These are phyloP conservation scores for Dinomys branickii DNA, from an alignment of 2,113 vertebrate genomes.

Conservation along the genomic window DNA sequence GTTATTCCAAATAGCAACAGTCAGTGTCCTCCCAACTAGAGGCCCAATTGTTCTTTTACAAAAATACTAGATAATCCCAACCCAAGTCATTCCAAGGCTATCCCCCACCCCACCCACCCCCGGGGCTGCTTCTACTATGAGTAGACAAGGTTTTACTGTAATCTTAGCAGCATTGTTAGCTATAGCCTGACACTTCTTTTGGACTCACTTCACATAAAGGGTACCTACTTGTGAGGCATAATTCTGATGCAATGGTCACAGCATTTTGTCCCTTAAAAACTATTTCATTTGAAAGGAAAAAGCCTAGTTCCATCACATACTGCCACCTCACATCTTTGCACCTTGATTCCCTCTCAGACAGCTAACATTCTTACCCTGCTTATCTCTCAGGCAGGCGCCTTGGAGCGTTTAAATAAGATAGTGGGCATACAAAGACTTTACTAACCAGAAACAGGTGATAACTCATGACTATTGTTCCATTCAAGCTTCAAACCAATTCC, in stretches of 20 bases:
- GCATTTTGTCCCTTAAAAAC: neutral
- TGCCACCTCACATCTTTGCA: neutral
- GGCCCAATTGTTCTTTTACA: conserved; percentile 64
- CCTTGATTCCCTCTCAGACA: neutral
- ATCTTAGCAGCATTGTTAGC: conserved; percentile 35
- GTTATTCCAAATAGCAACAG: conserved; percentile 63
- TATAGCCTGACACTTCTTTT: conserved; percentile 15
- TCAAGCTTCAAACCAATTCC: conserved; percentile 34
- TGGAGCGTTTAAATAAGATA: conserved; percentile 1
- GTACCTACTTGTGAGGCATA: neutral
- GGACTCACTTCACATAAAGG: neutral
- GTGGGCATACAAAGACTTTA: neutral
- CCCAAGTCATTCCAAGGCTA: conserved; percentile 63
- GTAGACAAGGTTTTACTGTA: conserved; percentile 50
- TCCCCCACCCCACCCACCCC: neutral
- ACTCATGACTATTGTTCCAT: conserved; percentile 7
- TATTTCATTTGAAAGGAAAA: conserved; percentile 26
- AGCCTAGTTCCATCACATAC: neutral
- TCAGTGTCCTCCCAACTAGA: conserved; percentile 53
- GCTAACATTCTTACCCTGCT: neutral
- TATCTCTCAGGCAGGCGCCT: neutral
- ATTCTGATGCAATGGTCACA: neutral
- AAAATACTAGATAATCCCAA: conserved; percentile 66
- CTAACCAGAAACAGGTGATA: neutral
- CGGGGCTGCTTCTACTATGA: conserved; percentile 33